Evolutionary conservation across 2,113 vertebrate genomes (phyloP), one percentile per base, ranked within the genome.

Genomic region (Myocastor coypus): DNA sequence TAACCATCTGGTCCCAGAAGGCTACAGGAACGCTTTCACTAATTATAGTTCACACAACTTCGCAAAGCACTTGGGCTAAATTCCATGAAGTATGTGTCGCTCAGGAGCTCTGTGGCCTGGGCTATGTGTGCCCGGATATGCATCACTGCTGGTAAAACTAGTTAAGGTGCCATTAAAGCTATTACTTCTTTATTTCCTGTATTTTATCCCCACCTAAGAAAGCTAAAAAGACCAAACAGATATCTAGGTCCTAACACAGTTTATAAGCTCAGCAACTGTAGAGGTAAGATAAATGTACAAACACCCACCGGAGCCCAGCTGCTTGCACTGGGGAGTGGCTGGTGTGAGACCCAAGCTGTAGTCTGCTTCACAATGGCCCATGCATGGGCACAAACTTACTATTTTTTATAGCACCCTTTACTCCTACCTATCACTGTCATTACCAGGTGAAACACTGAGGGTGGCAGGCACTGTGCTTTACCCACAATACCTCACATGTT

Each of bases 381-480:
- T 50, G 5, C 8, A 26, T 13, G 16, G 22, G 5, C 40, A 16
- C 73, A 46, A 13, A 28, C 71, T 75, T 16, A 5, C 0, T 77
- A 77, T 28, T 77, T 46, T 42, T 77, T 46, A 77, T 16, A 80
- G 5, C 50, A 32, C 19, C 28, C 3, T 12, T 32, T 59, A 63
- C 1, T 13, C 6, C 42, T 14, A 26, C 42, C 42, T 6, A 30
- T 10, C 28, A 7, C 28, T 19, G 3, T 46, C 64, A 37, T 14
- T 9, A 40, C 1, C 13, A 34, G 75, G 8, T 3, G 0, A 4
- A 42, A 30, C 3, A 46, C 6, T 3, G 11, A 55, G 2, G n/a
- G 17, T 11, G 1, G 0, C 28, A 17, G 42, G 73, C 1, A 3
- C 40, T 14, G 24, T 11, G 73, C 40, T 46, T 26, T 4, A 34